Evolutionary conservation across 2,888 invertebrate genomes (phyloP), one percentile per base, ranked within the genome.

Genomic region (Liodrosophila aerea): DNA sequence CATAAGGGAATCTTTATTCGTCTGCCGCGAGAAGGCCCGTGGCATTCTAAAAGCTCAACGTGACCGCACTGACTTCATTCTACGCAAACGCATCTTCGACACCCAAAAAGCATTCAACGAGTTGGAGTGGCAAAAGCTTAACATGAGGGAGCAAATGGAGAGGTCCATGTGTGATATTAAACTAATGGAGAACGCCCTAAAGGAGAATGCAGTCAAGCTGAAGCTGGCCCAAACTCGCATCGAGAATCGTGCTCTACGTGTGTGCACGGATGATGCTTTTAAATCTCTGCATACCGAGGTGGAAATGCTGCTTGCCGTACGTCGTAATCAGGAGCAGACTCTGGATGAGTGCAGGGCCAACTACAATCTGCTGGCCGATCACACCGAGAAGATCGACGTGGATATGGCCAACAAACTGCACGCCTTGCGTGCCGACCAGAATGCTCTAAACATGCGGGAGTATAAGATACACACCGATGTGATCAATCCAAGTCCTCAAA

Each of bases 151-250:
- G 64, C 97, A 97, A 90, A 96, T 97, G 94, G 94, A 95, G 54
- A 94, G 93, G 80, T 91, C 96, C 7, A 91, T 92, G 50, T 92
- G 92, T 36, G 97, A 98, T 89, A 93, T 98, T 46, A 91, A 92
- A 59, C 92, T 92, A 0, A 89, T 97, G 50, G 95, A 95, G 66
- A 93, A 93, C 68, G 93, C 96, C 2, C 91, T 96, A 46, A 89
- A 92, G 5, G 94, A 93, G 58, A 97, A 97, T 91, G 93, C 92
- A 0, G 94, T 95, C 82, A 93, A 93, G 2, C 89, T 95, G 47
- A 97, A 97, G 90, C 92, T 97, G 63, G 96, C 95, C 2, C 95
- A 97, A 90, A 97, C 97, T 0, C 93, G 97, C 29, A 91, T 97
- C 58, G 97, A 97, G 90, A 96, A 95, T 85, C 92, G 96, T 57